phyloP scores from a whole-genome alignment of 2,797 vertebrate species.

The Ateles fusciceps region DNA sequence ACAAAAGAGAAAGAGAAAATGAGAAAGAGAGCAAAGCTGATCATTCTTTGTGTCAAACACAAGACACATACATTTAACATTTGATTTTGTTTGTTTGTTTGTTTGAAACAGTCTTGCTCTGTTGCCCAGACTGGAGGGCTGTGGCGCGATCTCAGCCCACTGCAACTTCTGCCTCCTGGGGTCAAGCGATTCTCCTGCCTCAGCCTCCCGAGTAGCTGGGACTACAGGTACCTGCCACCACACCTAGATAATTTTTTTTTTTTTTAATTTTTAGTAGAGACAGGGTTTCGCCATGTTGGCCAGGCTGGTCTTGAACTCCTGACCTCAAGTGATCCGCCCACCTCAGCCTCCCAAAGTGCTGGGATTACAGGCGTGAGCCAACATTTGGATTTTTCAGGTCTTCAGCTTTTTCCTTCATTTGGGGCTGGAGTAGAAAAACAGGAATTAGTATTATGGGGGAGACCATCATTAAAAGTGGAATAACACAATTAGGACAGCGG shows the following conservation, averaged over 20 bases:
- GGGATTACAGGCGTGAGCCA: background rate
- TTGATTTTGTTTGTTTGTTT: background rate
- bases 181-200: background rate
- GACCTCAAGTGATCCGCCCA: background rate
- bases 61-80: background rate
- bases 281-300: background rate
- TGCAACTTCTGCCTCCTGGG: background rate
- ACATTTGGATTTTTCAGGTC: background rate
- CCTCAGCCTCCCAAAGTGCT: background rate
- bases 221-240: background rate
- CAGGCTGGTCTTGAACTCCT: background rate
- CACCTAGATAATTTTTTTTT: background rate
- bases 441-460: background rate
- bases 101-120: background rate
- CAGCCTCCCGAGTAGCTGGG: background rate
- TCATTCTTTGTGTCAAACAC: background rate
- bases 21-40: background rate
- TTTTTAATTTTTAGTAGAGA: background rate
- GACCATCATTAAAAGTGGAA: background rate
- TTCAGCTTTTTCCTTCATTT: slow-evolving; percentile 13
- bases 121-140: background rate
- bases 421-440: background rate
- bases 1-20: background rate
- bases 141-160: background rate
- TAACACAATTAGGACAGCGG: background rate